These are phyloP conservation scores for Vanacampus margaritifer DNA, from an alignment of 2,113 vertebrate genomes.

Conservation along the genomic window DNA sequence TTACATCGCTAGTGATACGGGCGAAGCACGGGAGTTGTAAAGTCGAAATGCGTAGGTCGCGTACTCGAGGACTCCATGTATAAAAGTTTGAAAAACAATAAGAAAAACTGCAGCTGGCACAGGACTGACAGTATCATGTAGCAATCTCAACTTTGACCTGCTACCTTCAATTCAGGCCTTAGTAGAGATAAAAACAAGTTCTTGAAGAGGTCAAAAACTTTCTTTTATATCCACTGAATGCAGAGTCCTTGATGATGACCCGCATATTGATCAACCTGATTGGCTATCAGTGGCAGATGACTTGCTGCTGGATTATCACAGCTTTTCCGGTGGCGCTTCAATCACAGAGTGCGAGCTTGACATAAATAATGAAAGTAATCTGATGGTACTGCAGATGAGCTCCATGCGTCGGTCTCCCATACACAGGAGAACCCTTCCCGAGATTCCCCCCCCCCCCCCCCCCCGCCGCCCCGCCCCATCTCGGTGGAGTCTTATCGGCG, in stretches of 20 bases:
- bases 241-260: neutral
- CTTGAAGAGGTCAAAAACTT: neutral
- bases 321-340: neutral
- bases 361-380: slow-evolving; percentile 14
- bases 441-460: neutral
- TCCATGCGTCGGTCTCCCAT: slow-evolving; percentile 8
- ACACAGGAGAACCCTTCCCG: slow-evolving; percentile 6
- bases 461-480: too few relatives aligned
- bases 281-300: neutral
- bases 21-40: too few relatives aligned
- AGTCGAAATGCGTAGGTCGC: too few relatives aligned
- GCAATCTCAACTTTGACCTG: too few relatives aligned
- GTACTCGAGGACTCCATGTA: too few relatives aligned
- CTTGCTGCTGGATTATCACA: neutral
- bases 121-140: too few relatives aligned
- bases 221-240: too few relatives aligned
- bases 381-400: slow-evolving; percentile 8
- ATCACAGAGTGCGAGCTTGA: neutral
- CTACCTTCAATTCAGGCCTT: too few relatives aligned
- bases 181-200: neutral
- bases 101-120: too few relatives aligned
- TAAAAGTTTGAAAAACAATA: too few relatives aligned
- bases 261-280: neutral
- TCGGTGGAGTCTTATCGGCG: slow-evolving; percentile 62
- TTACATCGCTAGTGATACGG: too few relatives aligned